phyloP scores from a whole-genome alignment of 2,888 invertebrate species.

The Tipula vernalis region DNA sequence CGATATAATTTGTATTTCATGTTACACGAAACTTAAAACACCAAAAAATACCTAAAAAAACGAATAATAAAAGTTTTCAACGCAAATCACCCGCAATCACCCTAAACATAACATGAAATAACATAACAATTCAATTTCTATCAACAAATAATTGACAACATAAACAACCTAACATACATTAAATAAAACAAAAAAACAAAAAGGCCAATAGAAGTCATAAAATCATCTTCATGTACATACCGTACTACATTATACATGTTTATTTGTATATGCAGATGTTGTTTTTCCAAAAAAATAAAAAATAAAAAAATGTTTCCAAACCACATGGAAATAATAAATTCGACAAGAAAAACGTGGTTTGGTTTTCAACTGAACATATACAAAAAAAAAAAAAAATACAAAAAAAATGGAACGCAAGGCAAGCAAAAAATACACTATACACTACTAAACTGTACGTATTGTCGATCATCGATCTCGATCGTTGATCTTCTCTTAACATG shows the following conservation, averaged over 20 bases:
- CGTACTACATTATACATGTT: not conserved
- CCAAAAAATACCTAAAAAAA: not conserved
- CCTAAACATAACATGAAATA: not conserved
- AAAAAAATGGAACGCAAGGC: not conserved
- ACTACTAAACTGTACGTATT: not conserved
- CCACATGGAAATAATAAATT: conserved; percentile 4
- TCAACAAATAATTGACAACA: conserved; percentile 4
- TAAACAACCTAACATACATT: not conserved
- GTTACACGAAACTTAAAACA: not conserved
- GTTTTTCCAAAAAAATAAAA: not conserved
- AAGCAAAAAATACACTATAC: not conserved
- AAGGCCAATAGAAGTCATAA: not conserved
- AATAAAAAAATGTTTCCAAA: not conserved
- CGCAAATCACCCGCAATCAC: not conserved
- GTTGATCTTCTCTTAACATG: conserved; percentile 4
- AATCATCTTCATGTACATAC: not conserved
- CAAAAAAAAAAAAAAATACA: not conserved
- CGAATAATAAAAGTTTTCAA: not conserved
- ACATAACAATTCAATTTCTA: conserved; percentile 4
- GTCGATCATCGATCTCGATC: conserved; percentile 4
- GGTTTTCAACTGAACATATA: not conserved
- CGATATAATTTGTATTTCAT: not conserved
- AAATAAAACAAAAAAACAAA: not conserved
- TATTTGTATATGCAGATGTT: conserved; percentile 4
- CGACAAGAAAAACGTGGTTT: conserved; percentile 4